phyloP scores from a whole-genome alignment of 1,140 invertebrate species.

The Conus ventricosus region DNA sequence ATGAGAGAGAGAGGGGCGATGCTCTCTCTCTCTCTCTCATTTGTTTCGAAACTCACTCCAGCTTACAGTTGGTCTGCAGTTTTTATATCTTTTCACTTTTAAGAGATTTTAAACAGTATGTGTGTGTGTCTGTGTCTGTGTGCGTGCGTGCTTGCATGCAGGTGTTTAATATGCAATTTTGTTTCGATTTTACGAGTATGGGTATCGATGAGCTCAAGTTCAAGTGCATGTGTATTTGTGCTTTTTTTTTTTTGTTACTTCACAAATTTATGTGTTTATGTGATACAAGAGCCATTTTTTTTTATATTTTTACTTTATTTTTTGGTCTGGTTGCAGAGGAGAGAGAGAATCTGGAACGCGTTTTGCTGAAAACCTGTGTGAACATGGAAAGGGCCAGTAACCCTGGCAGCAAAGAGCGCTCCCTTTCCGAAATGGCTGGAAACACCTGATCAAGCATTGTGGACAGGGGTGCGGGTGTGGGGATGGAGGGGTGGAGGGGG shows the following conservation, averaged over 20 bases:
- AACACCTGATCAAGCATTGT: too few species aligned
- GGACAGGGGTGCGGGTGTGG: neutral
- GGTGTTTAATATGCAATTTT: too few species aligned
- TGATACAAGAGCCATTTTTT: neutral
- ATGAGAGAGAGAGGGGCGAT: too few species aligned
- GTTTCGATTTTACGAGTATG: too few species aligned
- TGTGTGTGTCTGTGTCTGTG: neutral
- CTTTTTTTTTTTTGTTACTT: neutral
- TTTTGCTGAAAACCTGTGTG: neutral
- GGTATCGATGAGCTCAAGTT: neutral
- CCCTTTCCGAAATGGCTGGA: too few species aligned
- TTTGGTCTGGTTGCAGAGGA: neutral
- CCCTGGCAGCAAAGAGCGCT: neutral
- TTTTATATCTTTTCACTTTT: too few species aligned
- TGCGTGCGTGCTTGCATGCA: neutral
- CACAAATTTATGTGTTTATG: neutral
- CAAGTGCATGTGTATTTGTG: slow-evolving; percentile 4
- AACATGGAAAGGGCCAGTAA: neutral
- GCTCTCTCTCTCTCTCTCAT: too few species aligned
- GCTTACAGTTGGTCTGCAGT: too few species aligned
- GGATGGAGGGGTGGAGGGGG: neutral
- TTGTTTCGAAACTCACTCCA: too few species aligned
- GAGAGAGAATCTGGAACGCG: neutral
- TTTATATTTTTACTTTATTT: neutral
- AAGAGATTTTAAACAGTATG: neutral